Evolutionary conservation across 2,888 invertebrate species (phyloP), one percentile per base, ranked within the genome.

Genomic region (Drosophila emarginata): DNA sequence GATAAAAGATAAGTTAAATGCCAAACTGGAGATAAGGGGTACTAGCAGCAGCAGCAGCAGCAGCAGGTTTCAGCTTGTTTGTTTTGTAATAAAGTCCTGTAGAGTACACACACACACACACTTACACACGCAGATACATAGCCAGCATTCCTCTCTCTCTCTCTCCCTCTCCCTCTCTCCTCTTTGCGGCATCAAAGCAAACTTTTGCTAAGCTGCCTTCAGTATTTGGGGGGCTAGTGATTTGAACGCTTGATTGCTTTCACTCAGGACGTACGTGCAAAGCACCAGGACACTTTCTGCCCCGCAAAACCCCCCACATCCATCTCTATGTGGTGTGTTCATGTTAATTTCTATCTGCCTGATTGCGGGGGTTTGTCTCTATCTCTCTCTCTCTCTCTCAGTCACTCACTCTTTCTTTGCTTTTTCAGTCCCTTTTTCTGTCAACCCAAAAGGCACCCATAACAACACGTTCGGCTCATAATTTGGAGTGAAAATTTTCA

Each of bases 401-500:
- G n/a, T 67, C 21, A 18, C 12, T 14, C 61, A 32, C n/a, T 53
- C 11, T 15, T 18, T 52, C 6, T 39, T 52, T 59, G 45, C 45
- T 36, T 51, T 57, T 70, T 45, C n/a, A 50, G 62, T 74, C 58
- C 57, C 57, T 15, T 45, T 39, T 45, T 45, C 45, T 45, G 45
- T 21, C 21, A 45, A 45, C 45, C 40, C 45, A 45, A 45, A 45
- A 18, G 21, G 66, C 56, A 70, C 54, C 65, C 76, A 78, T 71
- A 73, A 82, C 75, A 80, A 80, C 85, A 85, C 85, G 85, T 85
- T 85, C 85, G 79, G 58, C 89, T 89, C 87, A 86, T 86, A 86
- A 89, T 86, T 89, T 87, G 78, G 86, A 86, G 85, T 88, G 85
- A 81, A 86, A 85, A 86, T 86, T 86, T 86, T 86, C 89, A 86